Evolutionary conservation across 2,113 vertebrate species (phyloP), one percentile per base, ranked within the genome.

Genomic region (Seriola rivoliana): DNA sequence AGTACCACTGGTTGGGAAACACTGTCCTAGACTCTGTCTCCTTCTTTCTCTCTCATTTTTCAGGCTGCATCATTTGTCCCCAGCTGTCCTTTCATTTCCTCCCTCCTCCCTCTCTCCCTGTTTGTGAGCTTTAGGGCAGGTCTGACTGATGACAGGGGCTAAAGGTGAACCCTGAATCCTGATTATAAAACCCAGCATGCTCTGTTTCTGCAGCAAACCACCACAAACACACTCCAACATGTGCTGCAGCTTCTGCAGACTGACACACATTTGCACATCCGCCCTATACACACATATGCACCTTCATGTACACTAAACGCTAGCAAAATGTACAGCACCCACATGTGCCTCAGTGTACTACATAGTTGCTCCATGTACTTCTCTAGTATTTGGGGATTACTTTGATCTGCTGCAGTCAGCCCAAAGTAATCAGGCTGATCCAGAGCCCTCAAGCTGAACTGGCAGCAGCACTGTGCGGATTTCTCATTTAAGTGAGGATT

Each of bases 341-440:
- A 17, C 42, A 36, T 57, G 54, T 23, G 16, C 58, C 70, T 70
- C 67, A 32, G 66, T 76, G 42, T 80, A 36, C 69, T 60, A 44
- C 80, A 89, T 13, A n/a, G n/a, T 85, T 72, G 52, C 50, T 80
- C 75, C 57, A 11, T 87, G 84, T 87, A 75, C 71, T 77, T 44
- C 48, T 72, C 16, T 75, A 64, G 66, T 85, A 84, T 90, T 85
- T 69, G 46, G 63, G 90, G 90, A 93, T 93, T 94, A 92, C 80
- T 90, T 88, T 78, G 85, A 92, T 92, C 86, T 85, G 75, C 83
- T 83, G 79, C 86, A 77, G 82, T 81, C 91, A 54, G 71, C 84
- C 88, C 80, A 86, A 84, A 90, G 86, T 92, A 91, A 92, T 93
- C 92, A 88, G 73, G 85, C 84, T 92, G 88, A 93, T 91, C 92